Evolutionary conservation across 2,888 invertebrate species (phyloP), one percentile per base, ranked within the genome.

Genomic region (Caenorhabditis wallacei): DNA sequence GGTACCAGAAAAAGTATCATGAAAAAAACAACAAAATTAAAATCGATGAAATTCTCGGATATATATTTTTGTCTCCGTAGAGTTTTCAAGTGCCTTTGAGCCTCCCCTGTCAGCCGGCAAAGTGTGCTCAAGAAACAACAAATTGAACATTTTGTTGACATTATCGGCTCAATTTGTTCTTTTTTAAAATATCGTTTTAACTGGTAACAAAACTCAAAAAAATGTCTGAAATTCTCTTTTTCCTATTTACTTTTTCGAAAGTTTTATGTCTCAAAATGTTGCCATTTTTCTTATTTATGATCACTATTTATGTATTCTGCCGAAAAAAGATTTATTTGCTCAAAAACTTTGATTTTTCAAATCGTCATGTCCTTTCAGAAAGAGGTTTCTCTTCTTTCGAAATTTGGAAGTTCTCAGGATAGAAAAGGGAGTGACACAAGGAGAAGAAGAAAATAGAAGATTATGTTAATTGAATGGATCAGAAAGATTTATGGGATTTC

Each of bases 111-210:
- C 63, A 35, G 64, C 64, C 66, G 66, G 53, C 66, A 30, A 69
- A 69, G 69, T 59, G 48, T 71, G 71, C 61, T 61, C 40, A 74
- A 74, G 72, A 75, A 75, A 66, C 57, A 54, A 70, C 46, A 69
- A 69, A 69, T 48, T 57, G 26, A 74, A 46, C 56, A 56, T 64
- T 64, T 20, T 75, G 66, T 75, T 75, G 75, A 75, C 75, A 56
- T 56, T 66, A 66, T 48, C 74, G 53, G 66, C 75, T 75, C 75
- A 75, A 75, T 75, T 64, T 75, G 56, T 48, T 35, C 54, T 56
- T 54, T 63, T 70, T 46, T 48, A 1, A 18, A 18, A 40, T 74
- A 46, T 63, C 40, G 35, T 37, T 30, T 46, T 43, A 70, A 70
- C 46, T 61, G 26, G 61, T 70, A 51, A 30, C 24, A 37, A 37